Evolutionary conservation across 1,140 invertebrate species (phyloP).

Genomic region (Drosophila guanche): DNA sequence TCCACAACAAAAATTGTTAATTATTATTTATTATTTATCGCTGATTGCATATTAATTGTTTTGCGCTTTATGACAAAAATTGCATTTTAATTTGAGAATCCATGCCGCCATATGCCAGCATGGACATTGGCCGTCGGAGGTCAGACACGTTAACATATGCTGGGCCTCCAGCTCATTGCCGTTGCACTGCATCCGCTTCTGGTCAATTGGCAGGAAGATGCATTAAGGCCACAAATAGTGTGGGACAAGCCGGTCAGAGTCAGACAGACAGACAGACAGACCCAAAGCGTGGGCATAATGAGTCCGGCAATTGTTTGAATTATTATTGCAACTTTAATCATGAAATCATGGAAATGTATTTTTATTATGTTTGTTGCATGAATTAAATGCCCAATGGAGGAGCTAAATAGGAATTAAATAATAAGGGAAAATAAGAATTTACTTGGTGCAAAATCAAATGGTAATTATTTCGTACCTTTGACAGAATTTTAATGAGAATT

Average conservation of each 20-base stretch:
- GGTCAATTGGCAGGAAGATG: slow-evolving; percentile 44
- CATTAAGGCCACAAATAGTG: slow-evolving; percentile 56
- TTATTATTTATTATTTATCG: slow-evolving; percentile 68
- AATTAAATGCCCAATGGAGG: no score
- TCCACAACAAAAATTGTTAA: slow-evolving; percentile 53
- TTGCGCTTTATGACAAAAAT: slow-evolving; percentile 49
- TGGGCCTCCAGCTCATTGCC: slow-evolving; percentile 18
- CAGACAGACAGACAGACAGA: not conserved
- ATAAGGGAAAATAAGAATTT: no score
- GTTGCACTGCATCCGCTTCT: slow-evolving; percentile 53
- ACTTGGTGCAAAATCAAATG: no score
- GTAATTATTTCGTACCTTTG: no score
- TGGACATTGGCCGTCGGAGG: not conserved
- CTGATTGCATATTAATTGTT: slow-evolving; percentile 69
- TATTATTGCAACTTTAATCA: no score
- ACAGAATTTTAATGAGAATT: no score
- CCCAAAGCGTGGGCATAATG: no score
- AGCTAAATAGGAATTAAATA: no score
- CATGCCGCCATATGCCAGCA: slow-evolving; percentile 3
- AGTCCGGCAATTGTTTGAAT: no score
- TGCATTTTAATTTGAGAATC: slow-evolving; percentile 58
- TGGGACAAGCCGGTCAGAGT: slow-evolving; percentile 7
- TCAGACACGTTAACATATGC: slow-evolving; percentile 43
- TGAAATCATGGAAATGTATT: no score
- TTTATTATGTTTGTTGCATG: no score